These are phyloP conservation scores for Poliocrania exsul DNA, from an alignment of 2,797 vertebrate species.

Conservation along the genomic window DNA sequence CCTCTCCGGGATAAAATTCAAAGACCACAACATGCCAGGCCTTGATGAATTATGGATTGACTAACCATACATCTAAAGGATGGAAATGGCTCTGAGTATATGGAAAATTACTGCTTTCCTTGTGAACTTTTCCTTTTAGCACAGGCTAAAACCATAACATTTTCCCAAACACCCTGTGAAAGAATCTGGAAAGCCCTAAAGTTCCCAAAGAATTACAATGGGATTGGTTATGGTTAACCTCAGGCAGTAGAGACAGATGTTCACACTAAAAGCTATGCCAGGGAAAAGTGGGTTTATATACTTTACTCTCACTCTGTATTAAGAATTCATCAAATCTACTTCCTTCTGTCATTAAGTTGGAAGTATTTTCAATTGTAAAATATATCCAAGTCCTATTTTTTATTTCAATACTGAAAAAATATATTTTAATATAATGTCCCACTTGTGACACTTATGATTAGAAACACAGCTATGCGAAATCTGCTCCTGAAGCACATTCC, in stretches of 20 bases:
- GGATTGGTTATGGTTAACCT: neutral
- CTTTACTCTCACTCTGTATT: neutral
- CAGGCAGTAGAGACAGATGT: rapidly evolving
- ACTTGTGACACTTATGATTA: neutral
- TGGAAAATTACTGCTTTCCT: neutral
- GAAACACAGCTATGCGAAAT: neutral
- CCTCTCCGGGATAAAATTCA: neutral
- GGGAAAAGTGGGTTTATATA: neutral
- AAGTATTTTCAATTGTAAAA: neutral
- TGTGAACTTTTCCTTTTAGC: neutral
- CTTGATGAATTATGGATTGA: neutral
- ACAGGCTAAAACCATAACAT: neutral
- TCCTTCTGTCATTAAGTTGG: neutral
- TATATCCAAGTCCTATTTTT: neutral
- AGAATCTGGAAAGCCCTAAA: neutral
- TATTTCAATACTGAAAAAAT: neutral
- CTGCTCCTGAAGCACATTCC: neutral
- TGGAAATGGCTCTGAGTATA: neutral
- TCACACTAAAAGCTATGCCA: neutral
- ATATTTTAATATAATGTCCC: neutral
- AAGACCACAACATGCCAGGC: neutral
- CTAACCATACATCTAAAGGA: neutral
- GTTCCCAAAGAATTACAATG: neutral
- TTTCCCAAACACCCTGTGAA: neutral
- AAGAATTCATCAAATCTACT: neutral